Base-by-base conservation (phyloP, 2,113 vertebrate species). In the Hippocampus barbouri region DNA sequence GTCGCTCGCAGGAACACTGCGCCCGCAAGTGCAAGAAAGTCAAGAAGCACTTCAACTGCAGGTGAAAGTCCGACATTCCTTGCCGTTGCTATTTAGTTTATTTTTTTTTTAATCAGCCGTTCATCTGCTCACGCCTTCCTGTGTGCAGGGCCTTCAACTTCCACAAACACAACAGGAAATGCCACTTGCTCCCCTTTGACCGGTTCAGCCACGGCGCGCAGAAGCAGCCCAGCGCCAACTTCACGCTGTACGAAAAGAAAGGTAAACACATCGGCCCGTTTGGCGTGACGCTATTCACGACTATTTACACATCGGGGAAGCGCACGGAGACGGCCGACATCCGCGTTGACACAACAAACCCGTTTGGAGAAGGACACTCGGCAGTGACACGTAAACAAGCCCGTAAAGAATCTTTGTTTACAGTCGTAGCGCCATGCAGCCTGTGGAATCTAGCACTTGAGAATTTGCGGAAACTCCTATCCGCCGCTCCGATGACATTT, bases 161-260 rank as follows among this genome's bases (percentile, higher is more conserved):
- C 77, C 89, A 91, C 7, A 87, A 83, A 71, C 89, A 89, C 82
- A 90, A 86, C 83, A 89, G 87, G 86, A 92, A 88, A 84, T 98
- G 97, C 88, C 92, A 94, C 83, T 95, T 96, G 93, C 94, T 97
- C 78, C 94, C 95, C 81, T 98, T 96, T 79, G 96, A 96, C 87
- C 95, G 94, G 73, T 93, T 96, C 92, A 94, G 92, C 81, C 92
- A 90, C 80, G 95, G 95, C 72, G 94, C 92, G 79, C 94, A 92
- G 90, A 95, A 91, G 78, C 94, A 94, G 70, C 91, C 92, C 79
- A 91, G 93, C 81, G 88, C 90, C 81, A 92, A 93, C 72, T 96
- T 95, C 72, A 95, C 96, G 82, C 91, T 98, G 77, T 98, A 95
- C 69, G 96, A 98, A 91, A 97, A 95, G 81, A 98, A 98, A 96